A percentile compares a stretch with the other conserved stretches of the same genome.
phyloP scores from a whole-genome alignment of 2,888 invertebrate species.

The Coleophora deauratella region DNA sequence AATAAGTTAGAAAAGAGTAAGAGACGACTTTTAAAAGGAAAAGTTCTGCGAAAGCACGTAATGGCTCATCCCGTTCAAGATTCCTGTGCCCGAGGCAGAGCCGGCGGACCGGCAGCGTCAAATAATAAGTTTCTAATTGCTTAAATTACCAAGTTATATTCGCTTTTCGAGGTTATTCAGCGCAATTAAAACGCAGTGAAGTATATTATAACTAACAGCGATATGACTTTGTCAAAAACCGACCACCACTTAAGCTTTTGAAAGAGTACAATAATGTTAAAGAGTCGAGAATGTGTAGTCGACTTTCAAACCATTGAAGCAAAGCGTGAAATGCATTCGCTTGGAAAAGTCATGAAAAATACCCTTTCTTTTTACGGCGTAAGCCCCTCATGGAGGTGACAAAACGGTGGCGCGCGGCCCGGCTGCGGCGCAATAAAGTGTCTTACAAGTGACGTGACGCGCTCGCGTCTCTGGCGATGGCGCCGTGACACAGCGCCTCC shows the following conservation, averaged over 20 bases:
- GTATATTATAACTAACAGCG: constrained; percentile 20
- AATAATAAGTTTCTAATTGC: constrained; percentile 75
- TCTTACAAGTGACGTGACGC: constrained; percentile 31
- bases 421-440: constrained; percentile 38
- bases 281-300: constrained; percentile 18
- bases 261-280: constrained; percentile 18
- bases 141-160: constrained; percentile 73
- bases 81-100: constrained; percentile 63
- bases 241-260: too few species aligned
- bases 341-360: constrained; percentile 56
- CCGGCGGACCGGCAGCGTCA: constrained; percentile 69
- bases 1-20: constrained; percentile 70
- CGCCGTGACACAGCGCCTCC: neutral
- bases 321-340: constrained; percentile 49
- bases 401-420: constrained; percentile 39
- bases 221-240: neutral
- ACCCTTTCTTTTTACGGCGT: constrained; percentile 41
- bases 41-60: constrained; percentile 69
- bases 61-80: constrained; percentile 72
- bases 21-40: constrained; percentile 71
- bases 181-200: constrained; percentile 60
- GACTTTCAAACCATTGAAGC: constrained; percentile 42
- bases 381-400: constrained; percentile 52
- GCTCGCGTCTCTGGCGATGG: neutral
- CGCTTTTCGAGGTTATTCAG: constrained; percentile 65